These are phyloP conservation scores for Drosophila dunni DNA, from an alignment of 1,140 invertebrate genomes.

Conservation along the genomic window DNA sequence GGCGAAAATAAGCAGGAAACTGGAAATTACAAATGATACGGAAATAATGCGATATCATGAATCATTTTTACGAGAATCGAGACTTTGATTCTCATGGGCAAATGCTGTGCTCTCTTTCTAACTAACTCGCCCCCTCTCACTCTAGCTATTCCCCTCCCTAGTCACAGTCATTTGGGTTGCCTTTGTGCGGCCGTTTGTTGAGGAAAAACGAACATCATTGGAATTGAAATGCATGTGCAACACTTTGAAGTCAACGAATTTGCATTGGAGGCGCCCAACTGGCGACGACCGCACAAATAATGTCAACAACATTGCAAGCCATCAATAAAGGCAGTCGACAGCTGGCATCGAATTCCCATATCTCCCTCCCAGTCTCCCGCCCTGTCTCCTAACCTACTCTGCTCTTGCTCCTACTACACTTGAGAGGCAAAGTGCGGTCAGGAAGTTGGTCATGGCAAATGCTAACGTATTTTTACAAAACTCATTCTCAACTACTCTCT, in stretches of 20 bases:
- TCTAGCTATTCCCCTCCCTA: background rate
- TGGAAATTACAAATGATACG: constrained; percentile 83
- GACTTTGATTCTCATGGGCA: constrained; percentile 78
- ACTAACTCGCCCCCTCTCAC: background rate
- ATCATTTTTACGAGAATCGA: constrained; percentile 82
- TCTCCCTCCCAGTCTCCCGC: background rate
- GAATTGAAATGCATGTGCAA: constrained; percentile 50
- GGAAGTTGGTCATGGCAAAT: constrained; percentile 23
- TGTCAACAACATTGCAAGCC: constrained; percentile 76
- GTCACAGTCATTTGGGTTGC: background rate
- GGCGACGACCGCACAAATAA: constrained; percentile 74
- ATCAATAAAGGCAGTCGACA: constrained; percentile 70
- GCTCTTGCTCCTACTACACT: background rate
- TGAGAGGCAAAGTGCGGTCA: constrained; percentile 14
- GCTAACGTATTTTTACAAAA: constrained; percentile 9
- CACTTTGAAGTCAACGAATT: constrained; percentile 71
- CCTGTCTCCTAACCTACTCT: background rate
- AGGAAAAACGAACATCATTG: constrained; percentile 10
- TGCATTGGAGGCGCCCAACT: constrained; percentile 74
- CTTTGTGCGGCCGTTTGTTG: constrained; percentile 20
- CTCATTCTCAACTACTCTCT: background rate
- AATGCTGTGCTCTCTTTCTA: constrained; percentile 37
- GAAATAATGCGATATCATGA: constrained; percentile 83
- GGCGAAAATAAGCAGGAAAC: constrained; percentile 81
- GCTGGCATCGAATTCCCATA: constrained; percentile 35